These are phyloP conservation scores for Odontomachus brunneus DNA, from an alignment of 1,140 invertebrate species.

Conservation along the genomic window DNA sequence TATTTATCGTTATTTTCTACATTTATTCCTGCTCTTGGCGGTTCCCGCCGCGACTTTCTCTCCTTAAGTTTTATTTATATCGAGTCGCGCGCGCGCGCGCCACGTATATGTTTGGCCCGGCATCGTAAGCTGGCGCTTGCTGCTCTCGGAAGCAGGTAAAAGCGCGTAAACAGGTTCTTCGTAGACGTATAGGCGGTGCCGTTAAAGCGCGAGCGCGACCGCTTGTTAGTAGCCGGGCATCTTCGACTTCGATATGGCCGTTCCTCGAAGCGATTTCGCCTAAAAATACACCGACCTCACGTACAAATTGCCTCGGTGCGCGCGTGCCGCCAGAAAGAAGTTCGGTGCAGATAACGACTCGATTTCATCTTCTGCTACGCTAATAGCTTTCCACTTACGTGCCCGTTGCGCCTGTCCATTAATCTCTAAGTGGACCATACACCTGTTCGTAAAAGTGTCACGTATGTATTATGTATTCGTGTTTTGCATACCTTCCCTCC, in stretches of 20 bases:
- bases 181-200: conserved; percentile 31
- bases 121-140: not conserved
- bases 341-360: not conserved
- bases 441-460: no score
- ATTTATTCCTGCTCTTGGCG: not conserved
- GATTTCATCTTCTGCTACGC: not conserved
- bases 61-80: not conserved
- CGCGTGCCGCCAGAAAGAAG: conserved; percentile 16
- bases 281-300: conserved; percentile 35
- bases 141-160: conserved; percentile 3
- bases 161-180: conserved; percentile 30
- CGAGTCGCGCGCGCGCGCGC: not conserved
- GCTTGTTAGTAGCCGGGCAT: not conserved
- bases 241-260: conserved; percentile 20
- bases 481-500: not conserved
- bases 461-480: no score
- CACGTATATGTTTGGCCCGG: not conserved
- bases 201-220: conserved; percentile 21
- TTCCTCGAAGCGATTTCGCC: conserved; percentile 6
- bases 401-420: not conserved
- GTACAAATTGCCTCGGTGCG: conserved; percentile 20
- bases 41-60: not conserved
- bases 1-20: no score
- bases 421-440: not conserved
- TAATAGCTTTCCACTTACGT: conserved; percentile 4